Percentiles rank a stretch among this genome's conserved stretches.
phyloP scores from a whole-genome alignment of 2,888 invertebrate genomes.

The Microplitis deprimator region DNA sequence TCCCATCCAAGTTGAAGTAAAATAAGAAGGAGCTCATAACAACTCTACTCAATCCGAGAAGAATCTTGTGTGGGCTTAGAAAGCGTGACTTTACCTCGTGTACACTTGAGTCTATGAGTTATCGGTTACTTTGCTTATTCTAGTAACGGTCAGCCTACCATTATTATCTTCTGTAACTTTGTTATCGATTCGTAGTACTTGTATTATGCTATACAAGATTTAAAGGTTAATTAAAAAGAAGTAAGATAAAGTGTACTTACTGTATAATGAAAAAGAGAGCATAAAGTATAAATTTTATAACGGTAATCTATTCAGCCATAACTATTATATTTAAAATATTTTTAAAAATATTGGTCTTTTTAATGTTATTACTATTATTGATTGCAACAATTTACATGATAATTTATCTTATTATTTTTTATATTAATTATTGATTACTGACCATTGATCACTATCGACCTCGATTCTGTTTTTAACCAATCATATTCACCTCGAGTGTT shows the following conservation, averaged over 20 bases:
- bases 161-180: constrained; percentile 52
- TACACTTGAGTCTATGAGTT: constrained; percentile 45
- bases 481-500: constrained; percentile 3
- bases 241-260: constrained; percentile 42
- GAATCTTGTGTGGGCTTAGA: constrained; percentile 46
- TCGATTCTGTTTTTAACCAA: not conserved
- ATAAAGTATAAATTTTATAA: not conserved
- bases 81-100: constrained; percentile 51
- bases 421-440: not conserved
- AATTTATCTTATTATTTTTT: constrained; percentile 7
- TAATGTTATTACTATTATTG: not conserved
- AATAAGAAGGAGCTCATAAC: not conserved
- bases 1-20: constrained; percentile 1
- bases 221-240: constrained; percentile 51
- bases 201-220: constrained; percentile 46
- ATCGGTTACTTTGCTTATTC: constrained; percentile 45
- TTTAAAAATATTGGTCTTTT: not conserved
- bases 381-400: not conserved
- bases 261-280: constrained; percentile 34
- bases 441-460: constrained; percentile 3
- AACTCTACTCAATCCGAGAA: not conserved
- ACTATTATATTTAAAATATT: not conserved
- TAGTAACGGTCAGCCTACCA: constrained; percentile 47
- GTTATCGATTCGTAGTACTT: constrained; percentile 46
- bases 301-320: constrained; percentile 13